phyloP scores from a whole-genome alignment of 2,113 vertebrate species.

The Carollia perspicillata region DNA sequence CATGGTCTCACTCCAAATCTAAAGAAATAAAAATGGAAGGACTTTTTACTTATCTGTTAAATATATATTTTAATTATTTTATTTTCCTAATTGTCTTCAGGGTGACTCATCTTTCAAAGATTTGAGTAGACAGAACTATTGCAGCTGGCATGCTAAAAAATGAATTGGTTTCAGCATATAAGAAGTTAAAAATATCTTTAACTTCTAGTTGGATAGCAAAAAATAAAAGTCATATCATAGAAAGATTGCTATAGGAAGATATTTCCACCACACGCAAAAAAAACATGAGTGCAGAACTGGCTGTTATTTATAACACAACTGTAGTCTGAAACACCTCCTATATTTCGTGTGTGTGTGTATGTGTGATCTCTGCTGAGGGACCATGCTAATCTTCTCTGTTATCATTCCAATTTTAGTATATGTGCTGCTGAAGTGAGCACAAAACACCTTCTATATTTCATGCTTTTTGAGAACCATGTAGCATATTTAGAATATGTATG shows the following conservation, averaged over 20 bases:
- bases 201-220: slow-evolving; percentile 18
- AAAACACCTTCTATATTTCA: slow-evolving; percentile 30
- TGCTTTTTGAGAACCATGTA: neutral
- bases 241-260: neutral
- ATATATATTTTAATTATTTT: slow-evolving; percentile 16
- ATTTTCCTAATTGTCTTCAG: slow-evolving; percentile 33
- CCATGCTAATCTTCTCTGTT: neutral
- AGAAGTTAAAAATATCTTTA: slow-evolving; percentile 31
- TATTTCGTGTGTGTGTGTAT: neutral
- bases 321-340: neutral
- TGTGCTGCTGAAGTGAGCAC: neutral
- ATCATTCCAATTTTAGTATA: neutral
- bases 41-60: slow-evolving; percentile 26
- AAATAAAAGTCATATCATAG: slow-evolving; percentile 4
- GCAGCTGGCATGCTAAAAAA: neutral
- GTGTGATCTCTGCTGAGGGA: neutral
- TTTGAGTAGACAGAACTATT: neutral
- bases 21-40: slow-evolving; percentile 31
- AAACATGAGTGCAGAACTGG: neutral
- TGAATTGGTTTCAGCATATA: slow-evolving; percentile 26
- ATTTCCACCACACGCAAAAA: slow-evolving; percentile 13
- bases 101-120: slow-evolving; percentile 34
- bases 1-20: neutral
- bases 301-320: slow-evolving; percentile 15
- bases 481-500: slow-evolving; percentile 10